Conservation (phyloP, 1,140 invertebrate species). For the Hyposmocoma kahamanoa region DNA sequence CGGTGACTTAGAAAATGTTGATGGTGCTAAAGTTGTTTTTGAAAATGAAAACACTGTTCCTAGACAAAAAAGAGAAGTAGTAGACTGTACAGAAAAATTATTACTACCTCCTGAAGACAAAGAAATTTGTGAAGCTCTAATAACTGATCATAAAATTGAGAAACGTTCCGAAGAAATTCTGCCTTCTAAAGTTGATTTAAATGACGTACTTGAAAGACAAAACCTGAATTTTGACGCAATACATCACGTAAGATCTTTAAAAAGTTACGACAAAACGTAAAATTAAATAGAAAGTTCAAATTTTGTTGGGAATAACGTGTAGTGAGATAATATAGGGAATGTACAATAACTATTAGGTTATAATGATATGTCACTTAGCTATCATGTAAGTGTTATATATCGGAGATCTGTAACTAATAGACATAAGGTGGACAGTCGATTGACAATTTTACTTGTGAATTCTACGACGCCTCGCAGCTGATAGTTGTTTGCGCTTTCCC, state of each 20-base stretch:
- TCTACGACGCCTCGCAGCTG: too few relatives aligned
- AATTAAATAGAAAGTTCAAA: constrained; percentile 9
- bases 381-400: too few relatives aligned
- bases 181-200: constrained; percentile 40
- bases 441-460: too few relatives aligned
- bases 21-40: constrained; percentile 10
- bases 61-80: constrained; percentile 55
- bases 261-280: constrained; percentile 36
- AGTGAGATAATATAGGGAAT: too few relatives aligned
- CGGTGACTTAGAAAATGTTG: constrained; percentile 1
- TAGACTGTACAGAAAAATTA: constrained; percentile 49
- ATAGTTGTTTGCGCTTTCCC: too few relatives aligned
- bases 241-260: constrained; percentile 51
- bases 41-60: constrained; percentile 8
- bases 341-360: too few relatives aligned
- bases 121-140: constrained; percentile 47
- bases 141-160: constrained; percentile 14
- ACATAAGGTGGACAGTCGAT: too few relatives aligned
- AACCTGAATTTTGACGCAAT: constrained; percentile 27
- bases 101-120: constrained; percentile 39
- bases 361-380: too few relatives aligned
- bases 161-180: constrained; percentile 18
- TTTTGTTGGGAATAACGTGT: too few relatives aligned
- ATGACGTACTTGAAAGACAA: constrained; percentile 28
- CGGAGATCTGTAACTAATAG: too few relatives aligned